A percentile compares a stretch with the other conserved stretches of the same genome.
Evolutionary conservation across 2,888 invertebrate species (phyloP).

Genomic region (Microctonus brassicae): DNA sequence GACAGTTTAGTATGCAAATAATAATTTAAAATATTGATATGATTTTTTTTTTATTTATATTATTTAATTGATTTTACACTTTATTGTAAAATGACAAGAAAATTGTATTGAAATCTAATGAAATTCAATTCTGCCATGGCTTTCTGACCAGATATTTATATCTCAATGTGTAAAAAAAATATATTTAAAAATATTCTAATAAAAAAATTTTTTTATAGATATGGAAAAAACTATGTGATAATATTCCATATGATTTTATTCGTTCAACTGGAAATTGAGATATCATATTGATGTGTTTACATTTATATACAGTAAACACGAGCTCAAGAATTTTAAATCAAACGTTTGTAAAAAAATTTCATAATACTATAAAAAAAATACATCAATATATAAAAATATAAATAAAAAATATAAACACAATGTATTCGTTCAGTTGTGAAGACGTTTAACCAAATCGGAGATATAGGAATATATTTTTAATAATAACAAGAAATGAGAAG

Average conservation of each 20-base stretch:
- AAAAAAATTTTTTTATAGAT: neutral
- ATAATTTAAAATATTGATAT: neutral
- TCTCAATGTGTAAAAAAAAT: neutral
- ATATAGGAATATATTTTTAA: too few species aligned
- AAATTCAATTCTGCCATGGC: too few species aligned
- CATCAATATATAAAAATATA: neutral
- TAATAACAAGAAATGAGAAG: neutral
- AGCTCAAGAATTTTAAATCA: slow-evolving; percentile 10
- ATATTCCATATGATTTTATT: neutral
- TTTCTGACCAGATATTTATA: neutral
- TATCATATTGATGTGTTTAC: slow-evolving; percentile 16
- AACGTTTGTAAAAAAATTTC: slow-evolving; percentile 4
- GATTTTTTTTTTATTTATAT: neutral
- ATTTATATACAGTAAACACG: neutral
- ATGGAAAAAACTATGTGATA: neutral
- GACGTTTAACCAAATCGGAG: too few species aligned
- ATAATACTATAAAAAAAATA: neutral
- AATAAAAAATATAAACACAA: too few species aligned
- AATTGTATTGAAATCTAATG: too few species aligned
- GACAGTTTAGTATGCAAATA: neutral
- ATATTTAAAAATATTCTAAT: neutral
- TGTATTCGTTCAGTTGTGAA: too few species aligned
- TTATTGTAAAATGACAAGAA: neutral
- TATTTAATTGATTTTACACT: neutral
- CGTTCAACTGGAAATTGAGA: slow-evolving; percentile 38